Conservation (phyloP, 2,113 vertebrate genomes). For the Amphiprion percula region DNA sequence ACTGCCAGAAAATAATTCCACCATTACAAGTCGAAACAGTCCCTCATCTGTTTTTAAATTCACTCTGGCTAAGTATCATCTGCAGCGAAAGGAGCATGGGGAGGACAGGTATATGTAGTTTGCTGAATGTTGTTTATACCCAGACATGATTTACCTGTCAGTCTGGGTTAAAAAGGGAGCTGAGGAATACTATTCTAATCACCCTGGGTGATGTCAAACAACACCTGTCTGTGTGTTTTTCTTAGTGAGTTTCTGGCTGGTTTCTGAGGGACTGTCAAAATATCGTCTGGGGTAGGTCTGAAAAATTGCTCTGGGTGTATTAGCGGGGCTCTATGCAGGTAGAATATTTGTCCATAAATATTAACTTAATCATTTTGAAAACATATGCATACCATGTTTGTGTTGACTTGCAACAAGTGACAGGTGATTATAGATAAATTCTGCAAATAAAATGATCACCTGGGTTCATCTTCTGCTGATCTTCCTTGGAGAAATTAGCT, state of each 20-base stretch:
- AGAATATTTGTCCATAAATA: background rate
- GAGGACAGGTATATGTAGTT: slow-evolving; percentile 57
- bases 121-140: slow-evolving; percentile 55
- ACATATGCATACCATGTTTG: background rate
- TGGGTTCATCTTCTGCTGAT: background rate
- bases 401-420: slow-evolving; percentile 2
- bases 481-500: slow-evolving; percentile 10
- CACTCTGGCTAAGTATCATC: slow-evolving; percentile 51
- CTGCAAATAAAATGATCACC: background rate
- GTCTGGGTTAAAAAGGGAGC: slow-evolving; percentile 55
- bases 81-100: slow-evolving; percentile 45
- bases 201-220: slow-evolving; percentile 53
- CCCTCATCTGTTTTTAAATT: slow-evolving; percentile 54
- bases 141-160: slow-evolving; percentile 73
- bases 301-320: slow-evolving; percentile 26
- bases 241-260: slow-evolving; percentile 23
- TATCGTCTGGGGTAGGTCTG: slow-evolving; percentile 25
- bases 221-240: slow-evolving; percentile 36
- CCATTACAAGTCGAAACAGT: slow-evolving; percentile 53
- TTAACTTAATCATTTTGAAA: slow-evolving; percentile 8
- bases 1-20: slow-evolving; percentile 35
- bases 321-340: background rate
- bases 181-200: slow-evolving; percentile 64
- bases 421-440: slow-evolving; percentile 28
- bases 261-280: slow-evolving; percentile 48